These are phyloP conservation scores for Spilarctia lutea DNA, from an alignment of 2,888 invertebrate genomes.

Conservation along the genomic window DNA sequence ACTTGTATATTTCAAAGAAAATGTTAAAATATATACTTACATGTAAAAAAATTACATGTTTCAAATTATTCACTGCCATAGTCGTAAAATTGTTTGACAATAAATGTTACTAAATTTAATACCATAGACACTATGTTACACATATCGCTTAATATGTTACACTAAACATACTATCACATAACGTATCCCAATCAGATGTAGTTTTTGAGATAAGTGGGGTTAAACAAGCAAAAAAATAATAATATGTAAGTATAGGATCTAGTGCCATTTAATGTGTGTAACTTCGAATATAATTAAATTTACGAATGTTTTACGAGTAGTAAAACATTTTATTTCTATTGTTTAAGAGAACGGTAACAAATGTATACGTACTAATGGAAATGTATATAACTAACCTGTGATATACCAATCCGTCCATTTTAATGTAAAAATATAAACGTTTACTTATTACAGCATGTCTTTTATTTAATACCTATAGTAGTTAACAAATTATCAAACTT, in stretches of 20 bases:
- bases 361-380: constrained; percentile 56
- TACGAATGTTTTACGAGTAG: constrained; percentile 22
- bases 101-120: not conserved
- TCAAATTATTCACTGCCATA: constrained; percentile 46
- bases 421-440: constrained; percentile 58
- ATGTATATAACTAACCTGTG: constrained; percentile 84
- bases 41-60: not conserved
- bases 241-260: constrained; percentile 27
- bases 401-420: constrained; percentile 81
- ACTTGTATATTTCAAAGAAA: not conserved
- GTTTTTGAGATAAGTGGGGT: not conserved
- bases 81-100: constrained; percentile 22
- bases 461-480: not conserved
- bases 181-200: not conserved
- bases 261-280: constrained; percentile 55
- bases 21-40: not conserved
- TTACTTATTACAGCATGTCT: constrained; percentile 49
- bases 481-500: too few species aligned
- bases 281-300: constrained; percentile 30
- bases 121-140: not conserved
- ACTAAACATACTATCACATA: too few species aligned
- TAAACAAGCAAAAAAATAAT: not conserved
- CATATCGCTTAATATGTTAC: too few species aligned
- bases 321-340: constrained; percentile 36
- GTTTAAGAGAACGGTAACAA: constrained; percentile 33